phyloP scores from a whole-genome alignment of 2,113 vertebrate species.

The Hippocampus zosterae region DNA sequence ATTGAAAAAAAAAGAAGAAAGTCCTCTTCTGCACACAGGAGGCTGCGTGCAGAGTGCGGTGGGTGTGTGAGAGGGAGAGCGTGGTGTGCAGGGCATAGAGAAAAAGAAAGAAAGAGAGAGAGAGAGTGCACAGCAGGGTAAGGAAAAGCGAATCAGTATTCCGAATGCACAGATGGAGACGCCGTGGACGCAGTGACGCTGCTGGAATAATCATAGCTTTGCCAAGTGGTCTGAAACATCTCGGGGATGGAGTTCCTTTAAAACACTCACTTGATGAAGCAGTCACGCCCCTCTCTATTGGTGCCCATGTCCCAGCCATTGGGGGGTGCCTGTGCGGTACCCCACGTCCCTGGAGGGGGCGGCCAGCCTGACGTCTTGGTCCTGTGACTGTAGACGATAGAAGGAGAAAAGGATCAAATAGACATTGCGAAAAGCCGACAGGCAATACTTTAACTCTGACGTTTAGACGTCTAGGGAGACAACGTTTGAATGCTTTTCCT shows the following conservation, averaged over 20 bases:
- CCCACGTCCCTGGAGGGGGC: constrained; percentile 87
- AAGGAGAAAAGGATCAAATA: constrained; percentile 11
- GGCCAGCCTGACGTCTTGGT: constrained; percentile 91
- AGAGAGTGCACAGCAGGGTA: constrained; percentile 58
- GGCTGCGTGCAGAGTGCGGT: constrained; percentile 53
- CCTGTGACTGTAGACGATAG: constrained; percentile 79
- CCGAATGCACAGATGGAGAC: constrained; percentile 68
- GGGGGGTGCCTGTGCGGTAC: constrained; percentile 83
- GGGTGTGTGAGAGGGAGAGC: constrained; percentile 50
- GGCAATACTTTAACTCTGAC: not conserved
- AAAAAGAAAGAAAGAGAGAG: constrained; percentile 51
- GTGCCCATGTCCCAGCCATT: constrained; percentile 97
- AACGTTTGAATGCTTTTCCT: not conserved
- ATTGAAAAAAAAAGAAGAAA: constrained; percentile 8
- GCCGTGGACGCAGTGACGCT: constrained; percentile 65
- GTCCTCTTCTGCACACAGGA: constrained; percentile 50
- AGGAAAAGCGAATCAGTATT: constrained; percentile 70
- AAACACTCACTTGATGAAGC: constrained; percentile 87
- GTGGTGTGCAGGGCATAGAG: constrained; percentile 40
- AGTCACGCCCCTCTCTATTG: constrained; percentile 92
- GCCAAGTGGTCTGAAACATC: constrained; percentile 60
- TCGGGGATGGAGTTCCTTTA: constrained; percentile 43
- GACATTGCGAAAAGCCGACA: not conserved
- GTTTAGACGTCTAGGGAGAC: not conserved
- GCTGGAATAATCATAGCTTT: constrained; percentile 71